Percentiles rank a stretch among this genome's conserved stretches.
phyloP scores from a whole-genome alignment of 1,140 invertebrate genomes.

The Aphaenogaster rudis region DNA sequence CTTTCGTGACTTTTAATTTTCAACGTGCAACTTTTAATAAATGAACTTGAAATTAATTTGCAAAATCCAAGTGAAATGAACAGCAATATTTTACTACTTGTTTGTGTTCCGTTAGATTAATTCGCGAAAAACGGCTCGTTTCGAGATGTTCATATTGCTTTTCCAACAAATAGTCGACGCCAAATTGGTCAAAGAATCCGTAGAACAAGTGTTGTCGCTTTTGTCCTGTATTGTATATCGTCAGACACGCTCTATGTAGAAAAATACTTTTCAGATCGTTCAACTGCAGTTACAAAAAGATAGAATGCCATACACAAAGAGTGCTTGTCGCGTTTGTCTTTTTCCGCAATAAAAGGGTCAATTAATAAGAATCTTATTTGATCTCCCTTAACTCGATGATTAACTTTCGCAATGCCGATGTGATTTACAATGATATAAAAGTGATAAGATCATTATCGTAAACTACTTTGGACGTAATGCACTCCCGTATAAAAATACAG shows the following conservation, averaged over 20 bases:
- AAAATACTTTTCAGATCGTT: constrained; percentile 29
- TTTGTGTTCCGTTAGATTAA: background rate
- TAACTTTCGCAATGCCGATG: background rate
- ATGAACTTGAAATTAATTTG: background rate
- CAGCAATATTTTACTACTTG: background rate
- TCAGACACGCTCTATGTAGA: background rate
- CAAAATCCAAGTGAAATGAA: background rate
- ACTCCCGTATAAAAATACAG: background rate
- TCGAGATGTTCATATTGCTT: background rate
- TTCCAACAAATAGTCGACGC: background rate
- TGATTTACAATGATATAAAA: background rate
- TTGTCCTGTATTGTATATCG: background rate
- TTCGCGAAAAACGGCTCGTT: background rate
- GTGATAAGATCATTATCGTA: constrained; percentile 11
- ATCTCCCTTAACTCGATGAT: background rate
- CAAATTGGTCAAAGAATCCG: constrained; percentile 31
- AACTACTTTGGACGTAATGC: background rate
- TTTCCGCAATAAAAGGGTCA: background rate
- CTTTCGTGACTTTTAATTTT: background rate
- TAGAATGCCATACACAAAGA: background rate
- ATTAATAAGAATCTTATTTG: constrained; percentile 17
- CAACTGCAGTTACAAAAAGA: background rate
- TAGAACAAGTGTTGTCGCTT: constrained; percentile 12
- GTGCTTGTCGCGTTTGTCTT: background rate
- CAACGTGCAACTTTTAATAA: background rate